Percentiles rank a stretch among this genome's conserved stretches.
Conservation (phyloP, 2,797 vertebrate genomes). For the Pseudocheirus occidentalis region DNA sequence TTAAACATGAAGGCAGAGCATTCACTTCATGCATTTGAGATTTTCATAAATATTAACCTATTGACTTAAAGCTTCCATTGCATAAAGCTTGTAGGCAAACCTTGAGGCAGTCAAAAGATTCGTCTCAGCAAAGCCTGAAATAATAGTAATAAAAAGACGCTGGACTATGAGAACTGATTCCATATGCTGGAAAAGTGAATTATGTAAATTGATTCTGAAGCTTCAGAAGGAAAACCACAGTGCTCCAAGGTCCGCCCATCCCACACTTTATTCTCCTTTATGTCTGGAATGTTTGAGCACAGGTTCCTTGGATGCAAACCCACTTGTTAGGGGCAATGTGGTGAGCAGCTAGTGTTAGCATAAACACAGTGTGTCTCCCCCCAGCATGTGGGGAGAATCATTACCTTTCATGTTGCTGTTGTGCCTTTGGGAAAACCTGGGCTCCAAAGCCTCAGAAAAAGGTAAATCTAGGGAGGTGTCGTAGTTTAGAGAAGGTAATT, state of each 20-base stretch:
- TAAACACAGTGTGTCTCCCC: neutral
- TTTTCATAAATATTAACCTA: constrained; percentile 65
- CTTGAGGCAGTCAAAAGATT: constrained; percentile 69
- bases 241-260: constrained; percentile 24
- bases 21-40: constrained; percentile 53
- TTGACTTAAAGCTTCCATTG: constrained; percentile 53
- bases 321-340: neutral
- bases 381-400: neutral
- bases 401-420: neutral
- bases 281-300: neutral
- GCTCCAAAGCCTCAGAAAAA: neutral
- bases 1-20: constrained; percentile 41
- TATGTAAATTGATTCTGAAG: constrained; percentile 58
- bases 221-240: constrained; percentile 49
- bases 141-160: constrained; percentile 57
- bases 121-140: constrained; percentile 72
- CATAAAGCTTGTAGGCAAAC: constrained; percentile 59
- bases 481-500: neutral
- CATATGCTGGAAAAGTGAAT: constrained; percentile 53
- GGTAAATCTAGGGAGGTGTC: neutral
- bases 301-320: neutral
- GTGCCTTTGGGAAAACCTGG: neutral
- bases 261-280: neutral
- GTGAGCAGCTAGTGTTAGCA: neutral
- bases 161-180: constrained; percentile 50